Percentiles rank a stretch among this genome's conserved stretches.
These are phyloP conservation scores for Apamea crenata DNA, from an alignment of 2,888 invertebrate genomes.

Conservation along the genomic window DNA sequence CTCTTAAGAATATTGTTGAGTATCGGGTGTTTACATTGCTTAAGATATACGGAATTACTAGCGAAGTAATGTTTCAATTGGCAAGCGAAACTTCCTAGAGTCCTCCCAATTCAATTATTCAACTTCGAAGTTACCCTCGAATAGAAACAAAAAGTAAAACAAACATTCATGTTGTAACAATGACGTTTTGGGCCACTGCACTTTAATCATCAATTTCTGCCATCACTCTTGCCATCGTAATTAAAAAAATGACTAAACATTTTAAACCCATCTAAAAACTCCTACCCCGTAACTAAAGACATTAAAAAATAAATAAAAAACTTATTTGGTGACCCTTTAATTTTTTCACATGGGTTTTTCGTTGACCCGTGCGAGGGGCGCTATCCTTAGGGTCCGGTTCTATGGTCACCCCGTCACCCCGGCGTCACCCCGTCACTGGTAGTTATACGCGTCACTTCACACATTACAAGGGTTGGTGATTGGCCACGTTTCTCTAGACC, in stretches of 20 bases:
- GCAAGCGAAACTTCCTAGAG: not conserved
- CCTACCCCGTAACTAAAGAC: constrained; percentile 46
- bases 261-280: constrained; percentile 36
- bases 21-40: constrained; percentile 60
- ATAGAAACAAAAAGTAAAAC: not conserved
- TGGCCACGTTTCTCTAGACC: constrained; percentile 64
- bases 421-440: constrained; percentile 66
- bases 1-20: constrained; percentile 64
- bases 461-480: constrained; percentile 71
- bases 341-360: constrained; percentile 56
- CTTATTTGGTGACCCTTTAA: constrained; percentile 58
- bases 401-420: constrained; percentile 66
- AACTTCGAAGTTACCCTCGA: not conserved
- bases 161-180: not conserved
- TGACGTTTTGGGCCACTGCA: constrained; percentile 6
- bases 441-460: constrained; percentile 72
- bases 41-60: constrained; percentile 51
- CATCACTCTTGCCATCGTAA: constrained; percentile 14
- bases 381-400: constrained; percentile 51
- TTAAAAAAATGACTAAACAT: constrained; percentile 41
- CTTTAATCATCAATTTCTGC: constrained; percentile 3
- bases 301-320: constrained; percentile 55
- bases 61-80: constrained; percentile 16
- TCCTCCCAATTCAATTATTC: not conserved
- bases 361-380: constrained; percentile 67